Evolutionary conservation across 2,888 invertebrate genomes (phyloP).

Genomic region (Oscheius sp.): DNA sequence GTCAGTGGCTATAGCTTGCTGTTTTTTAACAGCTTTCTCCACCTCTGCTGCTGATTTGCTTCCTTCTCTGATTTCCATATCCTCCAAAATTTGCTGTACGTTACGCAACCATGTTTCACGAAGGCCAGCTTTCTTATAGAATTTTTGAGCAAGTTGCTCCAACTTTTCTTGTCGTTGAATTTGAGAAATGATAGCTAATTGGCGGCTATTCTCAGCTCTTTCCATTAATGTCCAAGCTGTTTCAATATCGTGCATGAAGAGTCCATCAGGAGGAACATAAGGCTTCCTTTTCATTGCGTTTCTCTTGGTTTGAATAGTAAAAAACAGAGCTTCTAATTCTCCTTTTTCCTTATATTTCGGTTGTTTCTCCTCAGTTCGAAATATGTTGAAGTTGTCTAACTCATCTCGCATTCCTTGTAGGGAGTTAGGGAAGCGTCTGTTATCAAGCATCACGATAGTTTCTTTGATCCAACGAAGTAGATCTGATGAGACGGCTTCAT

Average conservation of each 20-base stretch:
- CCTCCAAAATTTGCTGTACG: constrained; percentile 78
- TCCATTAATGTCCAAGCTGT: constrained; percentile 91
- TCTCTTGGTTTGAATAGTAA: constrained; percentile 92
- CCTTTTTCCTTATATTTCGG: constrained; percentile 97
- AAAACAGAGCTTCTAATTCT: constrained; percentile 93
- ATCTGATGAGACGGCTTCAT: constrained; percentile 84
- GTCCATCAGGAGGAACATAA: constrained; percentile 72
- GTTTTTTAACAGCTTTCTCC: constrained; percentile 96
- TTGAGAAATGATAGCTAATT: constrained; percentile 89
- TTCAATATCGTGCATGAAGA: constrained; percentile 92
- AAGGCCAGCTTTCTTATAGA: constrained; percentile 86
- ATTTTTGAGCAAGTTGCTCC: constrained; percentile 93
- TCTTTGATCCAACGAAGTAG: constrained; percentile 91
- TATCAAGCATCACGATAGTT: constrained; percentile 79
- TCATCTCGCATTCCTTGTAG: constrained; percentile 92
- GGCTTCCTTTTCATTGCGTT: constrained; percentile 81
- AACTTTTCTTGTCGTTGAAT: constrained; percentile 75
- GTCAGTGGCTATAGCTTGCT: constrained; percentile 96
- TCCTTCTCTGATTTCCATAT: constrained; percentile 63
- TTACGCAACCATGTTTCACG: constrained; percentile 89
- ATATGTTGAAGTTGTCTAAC: constrained; percentile 88
- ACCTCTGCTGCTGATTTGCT: constrained; percentile 89
- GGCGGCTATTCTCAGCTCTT: constrained; percentile 90
- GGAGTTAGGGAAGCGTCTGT: constrained; percentile 83
- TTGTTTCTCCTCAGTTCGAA: constrained; percentile 95